Evolutionary conservation across 2,888 invertebrate species (phyloP), one percentile per base, ranked within the genome.

Genomic region (Napeogenes inachia): DNA sequence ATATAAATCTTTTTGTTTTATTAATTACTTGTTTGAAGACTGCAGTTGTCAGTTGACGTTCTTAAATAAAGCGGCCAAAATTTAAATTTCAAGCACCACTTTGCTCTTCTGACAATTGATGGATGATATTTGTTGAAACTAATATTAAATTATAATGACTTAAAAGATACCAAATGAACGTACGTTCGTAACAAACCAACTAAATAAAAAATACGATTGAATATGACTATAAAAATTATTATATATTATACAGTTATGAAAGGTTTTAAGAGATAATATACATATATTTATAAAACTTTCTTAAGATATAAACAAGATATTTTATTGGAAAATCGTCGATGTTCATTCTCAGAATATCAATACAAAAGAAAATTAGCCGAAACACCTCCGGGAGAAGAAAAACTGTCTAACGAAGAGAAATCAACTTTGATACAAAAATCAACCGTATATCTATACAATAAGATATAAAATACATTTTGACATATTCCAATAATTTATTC

Each of bases 371-470:
- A 66, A 64, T 65, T 64, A 64, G 64, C 62, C 60, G 57, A 13
- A 64, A 54, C 62, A 62, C 66, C 66, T 62, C 56, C 30, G 60
- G 62, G 58, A 62, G 59, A 62, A 64, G 53, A 53, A 38, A 56
- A 35, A 57, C 42, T 57, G 21, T 59, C 57, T 61, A 13, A 45
- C 57, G 53, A 35, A 42, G 10, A 35, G 32, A 1, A 54, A 32
- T 33, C 38, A 35, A 46, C n/a, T 4, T 30, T 12, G 38, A 58
- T 58, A 45, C 42, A 45, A 63, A 54, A 60, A 56, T 45, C 50
- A 32, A 58, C 59, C 60, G 58, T 63, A 62, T 56, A n/a, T 12
- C 10, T 35, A 10, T 33, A 10, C 45, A 32, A 46, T 59, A 66
- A 64, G 60, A 55, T 54, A 45, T n/a, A 58, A 54, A 56, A 33